phyloP scores from a whole-genome alignment of 35 echinoderm and acorn worm genomes.

The Holothuria glaberrima region DNA sequence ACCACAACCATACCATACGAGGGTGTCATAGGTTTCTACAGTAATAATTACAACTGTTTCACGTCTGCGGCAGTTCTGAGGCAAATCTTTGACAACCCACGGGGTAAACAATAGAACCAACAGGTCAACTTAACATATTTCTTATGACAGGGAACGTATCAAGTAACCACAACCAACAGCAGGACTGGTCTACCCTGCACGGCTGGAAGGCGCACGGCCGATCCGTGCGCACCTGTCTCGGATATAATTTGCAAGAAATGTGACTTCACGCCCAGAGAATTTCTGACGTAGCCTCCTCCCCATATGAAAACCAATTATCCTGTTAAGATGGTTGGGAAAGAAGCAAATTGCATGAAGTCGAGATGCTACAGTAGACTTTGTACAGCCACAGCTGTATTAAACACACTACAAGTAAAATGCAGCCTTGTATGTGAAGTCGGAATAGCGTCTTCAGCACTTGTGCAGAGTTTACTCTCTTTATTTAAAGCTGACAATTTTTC shows the following conservation, averaged over 20 bases:
- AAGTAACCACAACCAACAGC: slow-evolving; percentile 8
- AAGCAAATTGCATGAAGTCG: background rate
- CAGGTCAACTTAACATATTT: slow-evolving; percentile 45
- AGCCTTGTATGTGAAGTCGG: too few relatives aligned
- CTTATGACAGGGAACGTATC: slow-evolving; percentile 37
- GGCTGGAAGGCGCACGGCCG: slow-evolving; percentile 29
- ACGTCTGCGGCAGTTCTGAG: slow-evolving; percentile 50
- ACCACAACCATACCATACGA: background rate
- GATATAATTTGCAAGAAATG: slow-evolving; percentile 13
- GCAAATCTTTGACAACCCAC: slow-evolving; percentile 42
- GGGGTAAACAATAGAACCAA: slow-evolving; percentile 37
- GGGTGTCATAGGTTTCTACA: background rate
- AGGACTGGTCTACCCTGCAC: slow-evolving; percentile 22
- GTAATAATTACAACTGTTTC: slow-evolving; percentile 52
- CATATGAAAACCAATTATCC: slow-evolving; percentile 20
- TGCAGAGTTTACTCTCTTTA: too few relatives aligned
- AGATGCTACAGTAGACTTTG: background rate
- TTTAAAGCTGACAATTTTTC: too few relatives aligned
- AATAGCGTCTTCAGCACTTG: too few relatives aligned
- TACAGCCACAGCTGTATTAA: background rate
- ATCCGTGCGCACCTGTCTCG: slow-evolving; percentile 19
- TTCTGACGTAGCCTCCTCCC: background rate
- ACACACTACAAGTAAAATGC: too few relatives aligned
- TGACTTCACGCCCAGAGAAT: background rate
- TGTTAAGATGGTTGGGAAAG: background rate